phyloP scores from a whole-genome alignment of 2,888 invertebrate species.

The Ichneumon xanthorius region DNA sequence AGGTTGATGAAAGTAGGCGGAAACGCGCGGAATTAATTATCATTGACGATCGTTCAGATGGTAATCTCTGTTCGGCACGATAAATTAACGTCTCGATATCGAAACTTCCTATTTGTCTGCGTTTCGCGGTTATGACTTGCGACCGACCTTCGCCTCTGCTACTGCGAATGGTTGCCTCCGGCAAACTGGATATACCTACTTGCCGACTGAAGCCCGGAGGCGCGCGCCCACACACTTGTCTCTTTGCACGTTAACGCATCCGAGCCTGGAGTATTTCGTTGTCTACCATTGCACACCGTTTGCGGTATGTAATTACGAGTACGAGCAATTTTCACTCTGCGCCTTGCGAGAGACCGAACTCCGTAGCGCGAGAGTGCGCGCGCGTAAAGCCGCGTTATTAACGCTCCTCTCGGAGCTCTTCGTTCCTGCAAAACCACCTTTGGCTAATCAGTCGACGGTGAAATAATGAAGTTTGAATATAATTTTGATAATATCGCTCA shows the following conservation, averaged over 20 bases:
- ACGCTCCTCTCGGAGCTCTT: constrained; percentile 35
- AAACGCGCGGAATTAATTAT: neutral
- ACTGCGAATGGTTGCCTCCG: constrained; percentile 36
- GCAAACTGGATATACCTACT: constrained; percentile 30
- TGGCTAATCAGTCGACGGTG: constrained; percentile 64
- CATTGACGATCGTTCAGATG: neutral
- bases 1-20: constrained; percentile 3
- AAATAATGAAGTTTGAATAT: constrained; percentile 69
- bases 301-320: constrained; percentile 31
- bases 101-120: neutral
- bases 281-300: constrained; percentile 18
- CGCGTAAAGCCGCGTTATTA: constrained; percentile 60
- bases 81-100: neutral
- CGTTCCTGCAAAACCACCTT: constrained; percentile 18
- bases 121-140: neutral
- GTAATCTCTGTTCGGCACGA: neutral
- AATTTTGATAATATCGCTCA: constrained; percentile 67
- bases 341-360: constrained; percentile 16
- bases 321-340: constrained; percentile 21
- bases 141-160: neutral
- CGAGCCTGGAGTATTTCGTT: constrained; percentile 37
- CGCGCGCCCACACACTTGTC: constrained; percentile 6
- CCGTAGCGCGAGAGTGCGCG: constrained; percentile 14
- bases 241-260: constrained; percentile 41
- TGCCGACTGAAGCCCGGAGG: constrained; percentile 7